Evolutionary conservation across 2,888 invertebrate species (phyloP), one percentile per base, ranked within the genome.

Genomic region (Drosophila tripunctata): DNA sequence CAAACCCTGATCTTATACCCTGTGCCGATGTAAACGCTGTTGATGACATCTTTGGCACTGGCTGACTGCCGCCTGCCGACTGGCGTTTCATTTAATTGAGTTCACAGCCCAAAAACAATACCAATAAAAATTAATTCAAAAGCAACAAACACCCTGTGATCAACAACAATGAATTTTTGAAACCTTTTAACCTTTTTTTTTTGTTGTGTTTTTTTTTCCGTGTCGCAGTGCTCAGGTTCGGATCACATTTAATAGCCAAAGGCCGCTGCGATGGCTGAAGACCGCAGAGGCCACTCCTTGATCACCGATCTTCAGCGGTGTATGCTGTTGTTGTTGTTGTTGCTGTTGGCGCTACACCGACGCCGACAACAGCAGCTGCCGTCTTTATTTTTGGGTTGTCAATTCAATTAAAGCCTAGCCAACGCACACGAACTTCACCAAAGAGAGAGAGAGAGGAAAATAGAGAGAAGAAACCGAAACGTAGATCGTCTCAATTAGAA

Each of bases 101-200:
- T 84, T 84, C 86, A 84, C 83, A 86, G 83, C 69, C 78, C 62
- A 64, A 70, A 72, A 75, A 75, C 82, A 79, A 83, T 83, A 83
- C 83, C 81, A 83, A 86, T 83, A 86, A 86, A 83, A 83, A 83
- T 83, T 83, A 86, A 83, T 86, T 83, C 81, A 68, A 84, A 74
- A 63, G 78, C 81, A 75, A 81, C 76, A 71, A 69, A 70, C 66
- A 70, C 60, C 69, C 68, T 12, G 24, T 27, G 69, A 64, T 48
- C 65, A 31, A 7, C 63, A 70, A 70, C 75, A 79, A 76, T 75
- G 72, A 79, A 69, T 70, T 75, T 75, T 73, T 64, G 69, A 75
- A 85, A 83, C 83, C 86, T 83, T 83, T 86, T 86, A 83, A 83
- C 83, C 83, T 86, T 83, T 82, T 27, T 27, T 27, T 10, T 27